Evolutionary conservation across 2,888 invertebrate species (phyloP).

Genomic region (Nebria salina): DNA sequence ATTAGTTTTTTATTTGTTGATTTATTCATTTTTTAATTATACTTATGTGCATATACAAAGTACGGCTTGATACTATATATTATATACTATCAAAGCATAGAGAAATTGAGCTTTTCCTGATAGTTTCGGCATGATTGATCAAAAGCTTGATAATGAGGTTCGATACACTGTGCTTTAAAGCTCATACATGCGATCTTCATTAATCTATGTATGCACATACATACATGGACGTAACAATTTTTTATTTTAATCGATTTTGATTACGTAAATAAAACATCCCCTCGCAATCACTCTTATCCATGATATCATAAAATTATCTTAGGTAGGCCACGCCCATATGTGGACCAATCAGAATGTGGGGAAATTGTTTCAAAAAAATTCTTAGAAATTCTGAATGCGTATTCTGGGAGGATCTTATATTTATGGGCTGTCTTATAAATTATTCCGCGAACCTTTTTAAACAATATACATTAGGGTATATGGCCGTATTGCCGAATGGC

Average conservation of each 20-base stretch:
- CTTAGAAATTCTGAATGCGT: too few species aligned
- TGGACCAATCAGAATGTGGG: too few species aligned
- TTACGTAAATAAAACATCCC: not conserved
- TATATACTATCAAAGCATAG: not conserved
- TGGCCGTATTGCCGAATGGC: too few species aligned
- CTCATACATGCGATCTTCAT: not conserved
- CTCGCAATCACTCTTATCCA: too few species aligned
- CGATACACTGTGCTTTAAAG: not conserved
- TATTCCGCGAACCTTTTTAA: too few species aligned
- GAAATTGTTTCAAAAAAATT: too few species aligned
- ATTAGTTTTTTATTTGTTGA: not conserved
- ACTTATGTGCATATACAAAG: not conserved
- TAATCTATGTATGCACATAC: not conserved
- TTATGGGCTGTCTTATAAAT: too few species aligned
- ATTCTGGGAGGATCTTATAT: too few species aligned
- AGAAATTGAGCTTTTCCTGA: not conserved
- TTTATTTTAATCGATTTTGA: not conserved
- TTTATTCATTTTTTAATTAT: not conserved
- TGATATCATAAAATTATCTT: too few species aligned
- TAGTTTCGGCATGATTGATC: slow-evolving; percentile 1
- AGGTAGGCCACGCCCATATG: too few species aligned
- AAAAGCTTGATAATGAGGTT: not conserved
- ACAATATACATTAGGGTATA: too few species aligned
- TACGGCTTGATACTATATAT: too few species aligned
- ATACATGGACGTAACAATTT: not conserved